phyloP scores from a whole-genome alignment of 2,888 invertebrate species.

The Meteorus colon region DNA sequence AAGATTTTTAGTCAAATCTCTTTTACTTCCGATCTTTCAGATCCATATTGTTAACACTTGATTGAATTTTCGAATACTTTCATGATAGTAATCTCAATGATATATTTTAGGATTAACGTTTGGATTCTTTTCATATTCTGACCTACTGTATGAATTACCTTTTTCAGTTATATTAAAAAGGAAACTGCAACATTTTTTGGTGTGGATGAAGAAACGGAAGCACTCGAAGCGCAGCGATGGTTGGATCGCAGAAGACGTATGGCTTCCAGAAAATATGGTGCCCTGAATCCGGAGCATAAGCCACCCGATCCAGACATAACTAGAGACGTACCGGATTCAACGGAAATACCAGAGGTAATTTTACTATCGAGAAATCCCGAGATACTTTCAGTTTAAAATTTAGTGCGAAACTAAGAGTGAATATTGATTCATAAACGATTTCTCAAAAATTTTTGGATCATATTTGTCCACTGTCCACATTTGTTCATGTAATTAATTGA shows the following conservation, averaged over 20 bases:
- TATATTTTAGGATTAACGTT: background rate
- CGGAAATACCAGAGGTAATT: constrained; percentile 70
- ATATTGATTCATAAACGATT: background rate
- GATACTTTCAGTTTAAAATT: constrained; percentile 49
- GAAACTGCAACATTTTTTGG: constrained; percentile 91
- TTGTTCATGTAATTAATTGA: background rate
- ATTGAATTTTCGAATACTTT: constrained; percentile 16
- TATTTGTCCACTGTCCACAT: background rate
- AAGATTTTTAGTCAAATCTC: constrained; percentile 2
- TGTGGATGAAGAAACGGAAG: constrained; percentile 85
- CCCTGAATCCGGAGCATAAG: constrained; percentile 77
- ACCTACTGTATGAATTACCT: background rate
- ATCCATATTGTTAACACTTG: background rate
- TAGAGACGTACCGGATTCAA: constrained; percentile 70
- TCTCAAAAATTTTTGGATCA: background rate
- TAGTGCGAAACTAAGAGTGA: background rate
- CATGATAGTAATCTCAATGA: background rate
- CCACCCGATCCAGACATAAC: constrained; percentile 79
- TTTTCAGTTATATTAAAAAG: constrained; percentile 80
- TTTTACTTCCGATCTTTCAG: background rate
- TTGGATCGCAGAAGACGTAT: constrained; percentile 85
- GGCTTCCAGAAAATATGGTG: constrained; percentile 82
- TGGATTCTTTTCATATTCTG: background rate
- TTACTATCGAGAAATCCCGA: constrained; percentile 70
- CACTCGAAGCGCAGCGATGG: constrained; percentile 84